These are phyloP conservation scores for Drosophila antonietae DNA, from an alignment of 2,888 invertebrate genomes.

Conservation along the genomic window DNA sequence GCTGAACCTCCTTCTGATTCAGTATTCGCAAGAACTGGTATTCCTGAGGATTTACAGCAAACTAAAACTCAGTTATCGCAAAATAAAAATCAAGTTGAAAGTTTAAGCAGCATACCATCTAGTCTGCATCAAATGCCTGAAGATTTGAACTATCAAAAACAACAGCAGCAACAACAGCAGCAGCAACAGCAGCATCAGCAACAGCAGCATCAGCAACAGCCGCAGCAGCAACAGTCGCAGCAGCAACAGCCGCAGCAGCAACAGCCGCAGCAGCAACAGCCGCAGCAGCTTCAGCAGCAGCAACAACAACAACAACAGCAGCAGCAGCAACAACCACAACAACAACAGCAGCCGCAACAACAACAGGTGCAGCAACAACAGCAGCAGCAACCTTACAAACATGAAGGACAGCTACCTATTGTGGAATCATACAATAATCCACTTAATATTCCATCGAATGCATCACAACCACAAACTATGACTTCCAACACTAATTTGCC, in stretches of 20 bases:
- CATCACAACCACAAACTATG: slow-evolving; percentile 53
- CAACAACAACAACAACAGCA: neutral
- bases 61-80: slow-evolving; percentile 39
- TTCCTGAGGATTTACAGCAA: slow-evolving; percentile 25
- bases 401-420: slow-evolving; percentile 56
- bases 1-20: slow-evolving; percentile 15
- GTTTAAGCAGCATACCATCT: slow-evolving; percentile 32
- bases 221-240: neutral
- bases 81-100: slow-evolving; percentile 36
- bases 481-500: slow-evolving; percentile 46
- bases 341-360: neutral
- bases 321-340: neutral
- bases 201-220: neutral
- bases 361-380: neutral
- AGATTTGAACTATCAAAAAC: slow-evolving; percentile 42
- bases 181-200: neutral
- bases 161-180: neutral
- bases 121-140: slow-evolving; percentile 28
- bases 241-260: neutral
- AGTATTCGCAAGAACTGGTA: slow-evolving; percentile 22
- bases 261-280: neutral
- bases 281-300: neutral
- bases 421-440: slow-evolving; percentile 60
- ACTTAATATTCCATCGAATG: slow-evolving; percentile 57
- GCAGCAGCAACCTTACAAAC: slow-evolving; percentile 60